Conservation (phyloP, 2,888 invertebrate genomes). For the Chymomyza fuscimana region DNA sequence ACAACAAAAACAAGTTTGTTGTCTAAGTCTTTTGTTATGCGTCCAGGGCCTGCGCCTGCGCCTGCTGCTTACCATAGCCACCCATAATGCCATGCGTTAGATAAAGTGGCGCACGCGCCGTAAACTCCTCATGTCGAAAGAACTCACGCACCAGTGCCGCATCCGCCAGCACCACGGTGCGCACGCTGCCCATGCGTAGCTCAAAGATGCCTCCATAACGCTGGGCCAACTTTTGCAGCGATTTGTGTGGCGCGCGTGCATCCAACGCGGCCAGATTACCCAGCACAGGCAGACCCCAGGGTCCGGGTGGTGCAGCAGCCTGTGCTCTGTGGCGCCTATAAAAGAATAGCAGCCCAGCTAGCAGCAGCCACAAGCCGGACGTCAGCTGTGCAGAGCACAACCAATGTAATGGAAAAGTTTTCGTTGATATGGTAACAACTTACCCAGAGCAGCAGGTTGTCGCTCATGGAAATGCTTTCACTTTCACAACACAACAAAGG, state of each 20-base stretch:
- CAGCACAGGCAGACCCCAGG: conserved; percentile 86
- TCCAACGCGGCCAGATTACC: conserved; percentile 90
- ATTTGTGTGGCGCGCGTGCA: conserved; percentile 85
- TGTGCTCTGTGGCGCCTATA: not conserved
- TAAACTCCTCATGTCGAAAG: conserved; percentile 86
- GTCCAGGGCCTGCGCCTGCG: too few species aligned
- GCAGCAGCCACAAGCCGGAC: conserved; percentile 13
- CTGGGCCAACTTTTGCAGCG: conserved; percentile 84
- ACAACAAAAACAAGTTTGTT: conserved; percentile 32
- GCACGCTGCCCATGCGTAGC: conserved; percentile 86
- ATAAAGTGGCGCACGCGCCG: conserved; percentile 88
- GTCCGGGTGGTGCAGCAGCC: conserved; percentile 84
- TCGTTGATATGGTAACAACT: not conserved
- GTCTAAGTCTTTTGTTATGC: conserved; percentile 49
- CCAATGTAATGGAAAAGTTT: not conserved
- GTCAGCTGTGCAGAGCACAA: not conserved
- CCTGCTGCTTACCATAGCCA: conserved; percentile 86
- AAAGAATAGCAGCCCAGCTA: not conserved
- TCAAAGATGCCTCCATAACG: conserved; percentile 88
- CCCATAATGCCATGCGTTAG: conserved; percentile 93
- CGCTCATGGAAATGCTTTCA: not conserved
- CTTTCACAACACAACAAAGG: conserved; percentile 1
- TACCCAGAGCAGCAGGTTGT: conserved; percentile 7
- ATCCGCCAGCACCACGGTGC: conserved; percentile 89
- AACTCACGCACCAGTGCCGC: conserved; percentile 86